Base-by-base conservation (phyloP, 1,140 invertebrate genomes). In the Pseudomyrmex dendroicus region DNA sequence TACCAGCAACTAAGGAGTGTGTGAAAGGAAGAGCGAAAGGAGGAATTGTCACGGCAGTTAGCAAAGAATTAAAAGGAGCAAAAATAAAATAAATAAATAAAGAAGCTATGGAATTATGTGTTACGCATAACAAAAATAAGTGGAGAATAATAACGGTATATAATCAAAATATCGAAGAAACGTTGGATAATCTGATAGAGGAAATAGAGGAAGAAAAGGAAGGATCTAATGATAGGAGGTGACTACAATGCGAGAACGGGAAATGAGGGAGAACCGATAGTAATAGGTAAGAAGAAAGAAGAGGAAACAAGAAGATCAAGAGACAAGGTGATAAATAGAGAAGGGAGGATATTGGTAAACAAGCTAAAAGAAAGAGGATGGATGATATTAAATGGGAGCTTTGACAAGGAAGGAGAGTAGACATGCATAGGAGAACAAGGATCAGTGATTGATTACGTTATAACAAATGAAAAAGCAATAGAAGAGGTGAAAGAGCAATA, bases 331-430 rank as follows among this genome's bases (percentile, higher is more conserved):
- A 15, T 63, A 44, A 68, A 68, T 3, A 68, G 5, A 15, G 48
- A 68, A 20, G 66, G 66, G 1, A 17, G 46, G 2, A 15, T 46
- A 63, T 0, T 63, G 10, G 1, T 63, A 63, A 25, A 25, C 9
- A 46, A n/a, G 12, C 22, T 63, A 22, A 20, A 20, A 25, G 66
- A 67, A 13, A 67, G 64, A 67, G n/a, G 17, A 17, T 66, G 68
- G 52, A 13, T 12, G 13, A 54, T 54, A 17, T 2, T 48, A 7
- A 72, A 72, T 9, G 50, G 22, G 13, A 72, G 35, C 1, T 20
- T 56, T 5, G 52, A n/a, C 1, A 4, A 25, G 0, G 5, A 57
- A 17, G 13, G 35, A 4, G 50, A 13, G 8, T 56, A 9, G 22
- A 57, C 2, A 2, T 72, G 56, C 3, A 70, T 52, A 10, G 9